phyloP scores from a whole-genome alignment of 2,797 vertebrate genomes.

The Spinibarbus caldwelli region DNA sequence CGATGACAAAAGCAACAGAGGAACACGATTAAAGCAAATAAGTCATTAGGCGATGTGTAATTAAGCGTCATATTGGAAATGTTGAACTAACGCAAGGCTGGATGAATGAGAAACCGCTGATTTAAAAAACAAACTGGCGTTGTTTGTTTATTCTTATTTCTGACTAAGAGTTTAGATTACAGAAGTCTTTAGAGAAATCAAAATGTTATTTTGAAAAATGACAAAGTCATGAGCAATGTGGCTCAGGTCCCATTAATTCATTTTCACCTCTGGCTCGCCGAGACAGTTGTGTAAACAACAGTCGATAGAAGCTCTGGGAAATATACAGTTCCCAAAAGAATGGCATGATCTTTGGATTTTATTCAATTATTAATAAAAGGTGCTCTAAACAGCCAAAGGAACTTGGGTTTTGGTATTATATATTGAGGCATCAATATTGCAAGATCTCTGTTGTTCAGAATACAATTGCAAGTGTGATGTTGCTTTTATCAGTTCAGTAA shows the following conservation, averaged over 20 bases:
- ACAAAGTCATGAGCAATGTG: conserved; percentile 10
- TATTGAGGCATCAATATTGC: neutral
- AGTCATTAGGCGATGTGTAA: conserved; percentile 12
- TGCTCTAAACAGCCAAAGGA: neutral
- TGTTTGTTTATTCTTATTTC: neutral
- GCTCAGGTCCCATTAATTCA: conserved; percentile 7
- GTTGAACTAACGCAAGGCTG: neutral
- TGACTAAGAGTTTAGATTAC: neutral
- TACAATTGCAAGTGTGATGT: neutral
- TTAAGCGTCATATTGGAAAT: conserved; percentile 9
- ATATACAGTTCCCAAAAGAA: conserved; percentile 24
- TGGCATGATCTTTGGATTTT: conserved; percentile 13
- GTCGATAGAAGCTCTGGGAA: conserved; percentile 27
- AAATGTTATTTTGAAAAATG: conserved; percentile 40
- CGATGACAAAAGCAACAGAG: neutral
- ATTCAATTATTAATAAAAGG: conserved; percentile 7
- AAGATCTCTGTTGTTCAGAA: neutral
- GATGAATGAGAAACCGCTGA: conserved; percentile 6
- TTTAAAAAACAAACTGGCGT: neutral
- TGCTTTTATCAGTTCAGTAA: neutral
- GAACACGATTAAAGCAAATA: neutral
- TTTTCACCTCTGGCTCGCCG: conserved; percentile 27
- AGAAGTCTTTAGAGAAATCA: conserved; percentile 28
- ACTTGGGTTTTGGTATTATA: conserved; percentile 9
- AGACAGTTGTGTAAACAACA: conserved; percentile 32